A percentile compares a stretch with the other conserved stretches of the same genome.
phyloP scores from a whole-genome alignment of 2,888 invertebrate species.

The Amphipoea lucens region DNA sequence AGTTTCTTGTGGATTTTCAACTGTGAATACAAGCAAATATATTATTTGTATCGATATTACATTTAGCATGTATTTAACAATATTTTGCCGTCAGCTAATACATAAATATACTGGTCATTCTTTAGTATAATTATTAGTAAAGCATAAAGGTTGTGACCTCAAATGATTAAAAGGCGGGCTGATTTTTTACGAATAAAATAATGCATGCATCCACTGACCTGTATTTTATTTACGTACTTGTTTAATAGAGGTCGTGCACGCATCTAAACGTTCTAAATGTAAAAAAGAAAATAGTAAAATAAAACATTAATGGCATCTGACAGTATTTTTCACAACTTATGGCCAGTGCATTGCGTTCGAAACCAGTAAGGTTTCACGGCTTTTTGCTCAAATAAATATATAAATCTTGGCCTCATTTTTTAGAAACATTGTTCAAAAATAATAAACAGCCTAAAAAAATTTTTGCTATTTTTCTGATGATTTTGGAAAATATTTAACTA shows the following conservation, averaged over 20 bases:
- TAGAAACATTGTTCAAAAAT: background rate
- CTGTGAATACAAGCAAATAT: conserved; percentile 76
- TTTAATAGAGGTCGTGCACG: background rate
- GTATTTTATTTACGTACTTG: too few relatives aligned
- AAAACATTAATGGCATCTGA: background rate
- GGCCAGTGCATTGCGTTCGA: background rate
- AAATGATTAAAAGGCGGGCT: background rate
- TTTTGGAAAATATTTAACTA: conserved; percentile 1
- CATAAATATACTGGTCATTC: background rate
- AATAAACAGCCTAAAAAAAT: too few relatives aligned
- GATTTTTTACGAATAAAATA: background rate
- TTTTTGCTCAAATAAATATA: background rate
- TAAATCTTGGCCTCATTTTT: background rate
- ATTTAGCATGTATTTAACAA: background rate
- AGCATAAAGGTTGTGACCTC: background rate
- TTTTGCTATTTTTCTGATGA: background rate
- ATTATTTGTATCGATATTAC: background rate
- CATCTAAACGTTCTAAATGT: background rate
- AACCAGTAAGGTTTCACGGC: background rate
- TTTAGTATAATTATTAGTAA: background rate
- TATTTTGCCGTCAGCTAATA: background rate
- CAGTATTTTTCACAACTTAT: background rate
- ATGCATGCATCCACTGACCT: background rate
- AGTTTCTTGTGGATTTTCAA: conserved; percentile 89
- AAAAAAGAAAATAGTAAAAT: background rate